Conservation (phyloP, 1,140 invertebrate species). For the Drosophila nigrodunni region DNA sequence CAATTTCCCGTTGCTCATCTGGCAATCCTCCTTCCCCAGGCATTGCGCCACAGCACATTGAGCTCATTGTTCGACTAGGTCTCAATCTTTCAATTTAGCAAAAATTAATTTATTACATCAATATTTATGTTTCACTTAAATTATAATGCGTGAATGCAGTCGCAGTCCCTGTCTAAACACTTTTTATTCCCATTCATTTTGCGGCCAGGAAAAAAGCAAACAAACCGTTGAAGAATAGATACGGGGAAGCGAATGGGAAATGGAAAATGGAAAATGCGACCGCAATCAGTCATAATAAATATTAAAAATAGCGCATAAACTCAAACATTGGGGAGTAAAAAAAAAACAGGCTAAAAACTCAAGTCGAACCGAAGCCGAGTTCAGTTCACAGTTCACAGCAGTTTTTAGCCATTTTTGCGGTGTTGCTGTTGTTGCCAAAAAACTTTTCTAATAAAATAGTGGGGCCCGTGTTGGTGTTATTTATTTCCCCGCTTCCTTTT, state of each 20-base stretch:
- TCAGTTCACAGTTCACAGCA: conserved; percentile 2
- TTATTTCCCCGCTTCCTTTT: not conserved
- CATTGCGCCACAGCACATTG: not conserved
- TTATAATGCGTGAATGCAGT: conserved; percentile 83
- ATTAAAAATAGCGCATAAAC: conserved; percentile 81
- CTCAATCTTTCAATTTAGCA: conserved; percentile 68
- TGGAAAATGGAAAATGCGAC: conserved; percentile 51
- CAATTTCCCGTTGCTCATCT: not conserved
- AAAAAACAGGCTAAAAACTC: not conserved
- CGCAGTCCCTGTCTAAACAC: conserved; percentile 69
- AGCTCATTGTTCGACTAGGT: conserved; percentile 11
- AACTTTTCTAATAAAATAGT: conserved; percentile 83
- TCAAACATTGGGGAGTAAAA: conserved; percentile 65
- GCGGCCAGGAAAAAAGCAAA: conserved; percentile 60
- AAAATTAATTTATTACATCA: conserved; percentile 83
- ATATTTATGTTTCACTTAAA: conserved; percentile 84
- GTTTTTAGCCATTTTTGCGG: conserved; percentile 17
- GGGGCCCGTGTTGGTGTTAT: conserved; percentile 31
- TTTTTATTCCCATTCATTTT: conserved; percentile 46
- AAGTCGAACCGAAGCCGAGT: not conserved
- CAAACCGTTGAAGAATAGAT: conserved; percentile 20
- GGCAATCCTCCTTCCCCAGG: too few relatives aligned
- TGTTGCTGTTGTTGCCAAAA: conserved; percentile 30
- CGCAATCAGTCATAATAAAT: conserved; percentile 81
- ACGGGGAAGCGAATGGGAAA: not conserved